Evolutionary conservation across 2,888 invertebrate genomes (phyloP).

Genomic region (Synergus laeviventris): DNA sequence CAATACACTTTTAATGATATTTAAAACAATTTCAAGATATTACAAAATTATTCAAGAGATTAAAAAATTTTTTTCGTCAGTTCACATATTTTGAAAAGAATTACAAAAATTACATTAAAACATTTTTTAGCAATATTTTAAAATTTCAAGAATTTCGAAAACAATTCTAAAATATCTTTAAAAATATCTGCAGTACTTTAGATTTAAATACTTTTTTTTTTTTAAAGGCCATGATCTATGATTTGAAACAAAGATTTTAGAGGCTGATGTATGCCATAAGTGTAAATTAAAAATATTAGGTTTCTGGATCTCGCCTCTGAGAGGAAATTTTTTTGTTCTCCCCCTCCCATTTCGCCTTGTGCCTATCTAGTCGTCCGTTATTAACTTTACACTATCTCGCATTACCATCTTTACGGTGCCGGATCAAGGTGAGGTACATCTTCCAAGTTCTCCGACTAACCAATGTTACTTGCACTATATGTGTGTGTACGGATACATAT

Average conservation of each 20-base stretch:
- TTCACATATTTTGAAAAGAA: too few relatives aligned
- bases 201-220: not conserved
- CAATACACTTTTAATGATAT: too few relatives aligned
- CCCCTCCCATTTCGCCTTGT: conserved; percentile 51
- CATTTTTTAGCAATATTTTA: too few relatives aligned
- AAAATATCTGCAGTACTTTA: too few relatives aligned
- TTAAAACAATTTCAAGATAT: too few relatives aligned
- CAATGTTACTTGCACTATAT: conserved; percentile 40
- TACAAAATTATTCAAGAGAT: too few relatives aligned
- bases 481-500: conserved; percentile 21
- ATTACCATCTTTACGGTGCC: conserved; percentile 72
- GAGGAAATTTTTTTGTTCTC: conserved; percentile 21
- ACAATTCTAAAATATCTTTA: too few relatives aligned
- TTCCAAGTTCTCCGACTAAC: conserved; percentile 52
- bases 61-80: too few relatives aligned
- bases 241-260: not conserved
- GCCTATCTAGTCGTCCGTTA: conserved; percentile 70
- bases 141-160: too few relatives aligned
- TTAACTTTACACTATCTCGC: conserved; percentile 72
- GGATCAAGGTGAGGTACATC: conserved; percentile 67
- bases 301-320: conserved; percentile 32
- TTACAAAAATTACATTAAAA: too few relatives aligned
- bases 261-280: not conserved
- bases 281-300: conserved; percentile 30
- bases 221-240: not conserved